These are phyloP conservation scores for Otolemur crassicaudatus DNA, from an alignment of 2,797 vertebrate species.

Conservation along the genomic window DNA sequence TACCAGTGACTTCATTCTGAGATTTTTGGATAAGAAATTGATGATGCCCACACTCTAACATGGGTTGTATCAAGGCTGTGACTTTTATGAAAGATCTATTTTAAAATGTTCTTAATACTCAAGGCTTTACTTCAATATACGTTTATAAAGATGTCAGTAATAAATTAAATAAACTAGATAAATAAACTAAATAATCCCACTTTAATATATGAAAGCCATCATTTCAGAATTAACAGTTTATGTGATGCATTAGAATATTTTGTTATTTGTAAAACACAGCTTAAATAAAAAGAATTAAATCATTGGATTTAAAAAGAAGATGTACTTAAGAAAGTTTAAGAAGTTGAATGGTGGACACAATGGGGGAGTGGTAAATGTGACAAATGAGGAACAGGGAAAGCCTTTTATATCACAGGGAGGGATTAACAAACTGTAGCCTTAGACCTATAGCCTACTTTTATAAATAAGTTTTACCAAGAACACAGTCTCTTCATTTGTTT, in stretches of 20 bases:
- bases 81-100: slow-evolving; percentile 10
- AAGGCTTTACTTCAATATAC: not conserved
- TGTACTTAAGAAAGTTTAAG: not conserved
- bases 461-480: not conserved
- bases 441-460: not conserved
- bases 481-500: not conserved
- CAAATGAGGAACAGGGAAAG: not conserved
- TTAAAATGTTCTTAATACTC: slow-evolving; percentile 10
- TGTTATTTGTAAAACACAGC: not conserved
- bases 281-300: not conserved
- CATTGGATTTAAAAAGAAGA: not conserved
- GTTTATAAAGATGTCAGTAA: slow-evolving; percentile 46
- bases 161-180: not conserved
- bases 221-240: slow-evolving; percentile 50
- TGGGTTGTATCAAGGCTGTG: not conserved
- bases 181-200: not conserved
- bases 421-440: not conserved
- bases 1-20: not conserved
- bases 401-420: not conserved
- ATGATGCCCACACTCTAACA: slow-evolving; percentile 1
- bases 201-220: slow-evolving; percentile 1
- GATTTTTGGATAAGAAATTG: not conserved
- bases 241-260: slow-evolving; percentile 30
- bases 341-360: slow-evolving; percentile 3
- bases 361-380: not conserved